These are phyloP conservation scores for Chloropsis hardwickii DNA, from an alignment of 2,113 vertebrate species.

Conservation along the genomic window DNA sequence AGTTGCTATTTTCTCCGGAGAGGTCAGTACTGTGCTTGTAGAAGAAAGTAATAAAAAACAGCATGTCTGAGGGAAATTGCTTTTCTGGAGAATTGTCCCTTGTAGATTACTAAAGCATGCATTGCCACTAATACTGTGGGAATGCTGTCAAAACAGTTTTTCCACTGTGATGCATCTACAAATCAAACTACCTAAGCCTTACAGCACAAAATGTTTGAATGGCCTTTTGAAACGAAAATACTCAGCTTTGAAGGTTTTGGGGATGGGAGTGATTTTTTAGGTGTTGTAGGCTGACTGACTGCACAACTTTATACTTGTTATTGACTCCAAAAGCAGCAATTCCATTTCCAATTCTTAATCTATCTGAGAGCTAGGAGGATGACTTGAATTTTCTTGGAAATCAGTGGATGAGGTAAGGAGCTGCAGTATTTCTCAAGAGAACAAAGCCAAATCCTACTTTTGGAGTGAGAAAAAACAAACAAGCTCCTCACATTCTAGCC, in stretches of 20 bases:
- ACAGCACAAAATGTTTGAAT: constrained; percentile 27
- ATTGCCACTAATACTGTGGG: constrained; percentile 36
- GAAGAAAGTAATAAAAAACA: constrained; percentile 59
- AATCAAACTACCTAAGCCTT: constrained; percentile 45
- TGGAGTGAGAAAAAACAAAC: neutral
- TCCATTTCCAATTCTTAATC: neutral
- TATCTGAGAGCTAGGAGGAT: neutral
- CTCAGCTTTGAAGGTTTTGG: neutral
- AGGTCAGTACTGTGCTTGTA: constrained; percentile 41
- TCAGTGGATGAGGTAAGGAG: neutral
- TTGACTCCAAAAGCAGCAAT: constrained; percentile 13
- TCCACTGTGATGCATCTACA: constrained; percentile 40
- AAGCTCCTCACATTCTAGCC: neutral
- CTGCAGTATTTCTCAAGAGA: neutral
- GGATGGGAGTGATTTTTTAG: constrained; percentile 14
- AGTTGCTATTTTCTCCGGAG: constrained; percentile 39
- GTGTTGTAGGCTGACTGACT: neutral
- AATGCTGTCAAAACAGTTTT: constrained; percentile 59
- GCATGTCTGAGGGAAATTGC: constrained; percentile 51
- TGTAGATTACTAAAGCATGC: constrained; percentile 48
- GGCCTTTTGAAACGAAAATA: constrained; percentile 49
- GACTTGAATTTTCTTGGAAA: neutral
- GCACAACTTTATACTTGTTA: neutral
- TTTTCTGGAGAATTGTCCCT: constrained; percentile 62
- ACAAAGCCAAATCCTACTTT: neutral